Evolutionary conservation across 1,140 invertebrate genomes (phyloP).

Genomic region (Halesus radiatus): DNA sequence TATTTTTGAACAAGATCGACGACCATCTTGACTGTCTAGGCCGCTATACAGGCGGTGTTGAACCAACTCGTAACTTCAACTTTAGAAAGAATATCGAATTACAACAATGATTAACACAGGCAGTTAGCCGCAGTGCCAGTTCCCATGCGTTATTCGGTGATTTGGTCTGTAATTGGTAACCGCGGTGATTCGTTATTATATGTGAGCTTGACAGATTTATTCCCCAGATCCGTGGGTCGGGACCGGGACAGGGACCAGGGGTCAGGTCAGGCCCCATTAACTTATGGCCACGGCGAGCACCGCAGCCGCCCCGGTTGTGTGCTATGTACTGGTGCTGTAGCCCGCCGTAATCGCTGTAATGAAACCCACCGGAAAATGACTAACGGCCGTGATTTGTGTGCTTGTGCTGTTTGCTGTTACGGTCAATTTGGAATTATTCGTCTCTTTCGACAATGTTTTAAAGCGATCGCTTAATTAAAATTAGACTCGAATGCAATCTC

Average conservation of each 20-base stretch:
- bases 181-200: conserved; percentile 1
- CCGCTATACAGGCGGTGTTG: too few relatives aligned
- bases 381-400: too few relatives aligned
- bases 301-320: background rate
- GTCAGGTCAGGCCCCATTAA: background rate
- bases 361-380: background rate
- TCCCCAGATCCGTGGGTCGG: background rate
- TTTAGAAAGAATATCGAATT: conserved; percentile 1
- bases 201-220: conserved; percentile 25
- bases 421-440: too few relatives aligned
- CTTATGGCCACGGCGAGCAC: background rate
- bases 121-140: conserved; percentile 5
- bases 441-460: too few relatives aligned
- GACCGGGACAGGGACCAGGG: background rate
- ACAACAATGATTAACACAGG: conserved; percentile 20
- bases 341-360: background rate
- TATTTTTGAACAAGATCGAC: too few relatives aligned
- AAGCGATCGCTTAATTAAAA: too few relatives aligned
- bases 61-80: too few relatives aligned
- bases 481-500: too few relatives aligned
- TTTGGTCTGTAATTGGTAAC: conserved; percentile 17
- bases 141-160: conserved; percentile 14
- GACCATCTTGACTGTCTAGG: too few relatives aligned
- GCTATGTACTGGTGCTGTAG: background rate
- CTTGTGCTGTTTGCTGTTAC: too few relatives aligned